phyloP scores from a whole-genome alignment of 2,888 invertebrate species.

The Callyntrura guangdongensis region DNA sequence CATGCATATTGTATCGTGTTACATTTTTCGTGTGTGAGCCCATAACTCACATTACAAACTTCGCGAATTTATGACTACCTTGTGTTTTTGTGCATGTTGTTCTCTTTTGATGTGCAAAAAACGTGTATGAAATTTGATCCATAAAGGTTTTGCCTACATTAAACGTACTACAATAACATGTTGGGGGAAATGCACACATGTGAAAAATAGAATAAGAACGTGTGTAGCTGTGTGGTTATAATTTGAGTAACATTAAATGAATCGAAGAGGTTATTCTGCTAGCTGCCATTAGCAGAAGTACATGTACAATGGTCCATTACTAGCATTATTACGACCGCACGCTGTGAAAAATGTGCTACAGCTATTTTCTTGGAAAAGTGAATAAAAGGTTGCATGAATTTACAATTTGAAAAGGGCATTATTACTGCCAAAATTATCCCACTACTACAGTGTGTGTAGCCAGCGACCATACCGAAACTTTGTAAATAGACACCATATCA shows the following conservation, averaged over 20 bases:
- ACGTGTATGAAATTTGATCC: conserved; percentile 35
- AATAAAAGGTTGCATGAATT: conserved; percentile 53
- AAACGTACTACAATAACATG: background rate
- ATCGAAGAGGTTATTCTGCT: conserved; percentile 40
- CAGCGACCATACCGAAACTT: conserved; percentile 63
- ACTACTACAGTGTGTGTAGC: conserved; percentile 53
- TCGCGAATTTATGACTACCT: conserved; percentile 37
- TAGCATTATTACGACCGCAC: conserved; percentile 69
- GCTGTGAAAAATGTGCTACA: conserved; percentile 65
- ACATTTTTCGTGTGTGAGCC: background rate
- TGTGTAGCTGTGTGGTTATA: background rate
- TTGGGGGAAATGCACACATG: conserved; percentile 13
- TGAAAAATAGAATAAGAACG: conserved; percentile 36
- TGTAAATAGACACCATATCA: conserved; percentile 10
- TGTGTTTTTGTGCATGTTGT: conserved; percentile 31
- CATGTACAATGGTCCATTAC: conserved; percentile 62
- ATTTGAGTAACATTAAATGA: conserved; percentile 14
- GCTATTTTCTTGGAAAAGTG: conserved; percentile 53
- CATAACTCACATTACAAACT: background rate
- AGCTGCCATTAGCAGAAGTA: conserved; percentile 60
- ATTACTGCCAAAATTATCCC: conserved; percentile 30
- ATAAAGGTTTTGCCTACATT: conserved; percentile 18
- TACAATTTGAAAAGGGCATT: conserved; percentile 53
- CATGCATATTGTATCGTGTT: conserved; percentile 18
- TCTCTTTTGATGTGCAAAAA: conserved; percentile 1